A percentile compares a stretch with the other conserved stretches of the same genome.
These are phyloP conservation scores for Gymnothorax reevesii DNA, from an alignment of 2,797 vertebrate genomes.

Conservation along the genomic window DNA sequence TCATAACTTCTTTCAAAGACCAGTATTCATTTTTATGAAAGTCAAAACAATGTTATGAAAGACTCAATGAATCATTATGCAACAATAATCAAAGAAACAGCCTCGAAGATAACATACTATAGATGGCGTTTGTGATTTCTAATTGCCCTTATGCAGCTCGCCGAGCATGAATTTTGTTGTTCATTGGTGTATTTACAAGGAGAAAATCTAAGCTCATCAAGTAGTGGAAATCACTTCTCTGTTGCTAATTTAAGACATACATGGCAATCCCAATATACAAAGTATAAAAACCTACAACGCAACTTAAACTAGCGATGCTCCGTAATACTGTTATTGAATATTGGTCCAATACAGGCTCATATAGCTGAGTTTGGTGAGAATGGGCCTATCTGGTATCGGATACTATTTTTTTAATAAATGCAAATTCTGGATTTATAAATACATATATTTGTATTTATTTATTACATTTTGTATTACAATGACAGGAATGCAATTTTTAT, in stretches of 20 bases:
- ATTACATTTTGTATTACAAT: no score
- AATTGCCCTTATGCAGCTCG: background rate
- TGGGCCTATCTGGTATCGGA: no score
- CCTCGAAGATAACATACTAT: background rate
- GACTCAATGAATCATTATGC: background rate
- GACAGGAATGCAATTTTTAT: no score
- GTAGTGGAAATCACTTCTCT: background rate
- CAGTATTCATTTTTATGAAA: no score
- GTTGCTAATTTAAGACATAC: background rate
- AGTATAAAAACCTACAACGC: background rate
- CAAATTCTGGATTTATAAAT: no score
- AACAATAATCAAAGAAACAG: background rate
- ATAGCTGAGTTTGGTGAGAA: no score
- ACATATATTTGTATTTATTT: no score
- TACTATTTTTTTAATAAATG: no score
- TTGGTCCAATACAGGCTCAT: no score
- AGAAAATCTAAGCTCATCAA: background rate
- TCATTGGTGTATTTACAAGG: background rate
- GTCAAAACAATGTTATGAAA: background rate
- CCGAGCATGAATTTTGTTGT: background rate
- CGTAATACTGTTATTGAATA: no score
- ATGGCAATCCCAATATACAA: background rate
- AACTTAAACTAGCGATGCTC: background rate
- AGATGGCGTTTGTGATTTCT: background rate
- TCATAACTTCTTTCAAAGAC: no score